phyloP scores from a whole-genome alignment of 2,113 vertebrate genomes.

The Garra rufa region DNA sequence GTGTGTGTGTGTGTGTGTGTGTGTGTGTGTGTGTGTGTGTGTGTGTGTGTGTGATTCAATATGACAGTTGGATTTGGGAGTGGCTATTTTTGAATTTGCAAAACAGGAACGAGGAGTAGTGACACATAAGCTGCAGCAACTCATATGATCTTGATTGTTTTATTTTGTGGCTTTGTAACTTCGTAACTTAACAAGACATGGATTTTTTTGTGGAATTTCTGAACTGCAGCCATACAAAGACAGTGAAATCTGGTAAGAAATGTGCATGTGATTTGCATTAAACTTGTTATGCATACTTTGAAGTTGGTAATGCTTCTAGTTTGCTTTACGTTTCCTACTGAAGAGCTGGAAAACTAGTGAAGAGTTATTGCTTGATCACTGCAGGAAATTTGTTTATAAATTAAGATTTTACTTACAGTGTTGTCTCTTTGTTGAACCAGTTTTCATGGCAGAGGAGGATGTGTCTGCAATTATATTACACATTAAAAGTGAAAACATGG shows the following conservation, averaged over 20 bases:
- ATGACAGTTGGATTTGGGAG: not conserved
- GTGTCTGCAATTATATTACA: not conserved
- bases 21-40: too few relatives aligned
- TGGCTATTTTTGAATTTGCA: not conserved
- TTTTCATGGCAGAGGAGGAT: not conserved
- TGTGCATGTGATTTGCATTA: not conserved
- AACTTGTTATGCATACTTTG: not conserved
- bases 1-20: too few relatives aligned
- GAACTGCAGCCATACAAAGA: not conserved
- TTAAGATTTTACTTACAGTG: not conserved
- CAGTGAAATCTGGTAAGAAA: conserved; percentile 6
- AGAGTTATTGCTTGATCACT: not conserved
- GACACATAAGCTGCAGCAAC: not conserved
- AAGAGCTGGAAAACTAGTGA: not conserved
- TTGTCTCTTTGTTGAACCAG: not conserved
- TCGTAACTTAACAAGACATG: not conserved
- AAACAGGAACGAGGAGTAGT: not conserved
- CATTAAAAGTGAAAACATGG: not conserved
- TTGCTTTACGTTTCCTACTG: too few relatives aligned
- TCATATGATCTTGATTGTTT: not conserved
- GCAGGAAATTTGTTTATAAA: not conserved
- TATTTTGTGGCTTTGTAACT: not conserved
- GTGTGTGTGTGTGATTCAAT: too few relatives aligned
- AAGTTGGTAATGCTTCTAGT: too few relatives aligned
- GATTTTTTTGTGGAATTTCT: not conserved